phyloP scores from a whole-genome alignment of 2,797 vertebrate species.

The Oreochromis grahami region DNA sequence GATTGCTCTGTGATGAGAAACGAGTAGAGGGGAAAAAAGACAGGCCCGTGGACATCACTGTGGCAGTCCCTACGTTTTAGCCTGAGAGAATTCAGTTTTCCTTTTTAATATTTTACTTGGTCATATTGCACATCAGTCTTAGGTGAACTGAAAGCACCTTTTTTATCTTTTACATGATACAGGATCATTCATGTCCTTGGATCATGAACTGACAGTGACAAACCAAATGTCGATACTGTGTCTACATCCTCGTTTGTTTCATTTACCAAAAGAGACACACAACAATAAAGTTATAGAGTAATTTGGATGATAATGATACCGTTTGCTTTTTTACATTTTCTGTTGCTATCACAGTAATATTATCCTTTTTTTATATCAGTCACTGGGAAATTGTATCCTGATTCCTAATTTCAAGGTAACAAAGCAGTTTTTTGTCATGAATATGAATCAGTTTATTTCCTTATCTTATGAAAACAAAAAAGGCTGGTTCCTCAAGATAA shows the following conservation, averaged over 20 bases:
- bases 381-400: background rate
- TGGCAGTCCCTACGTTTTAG: background rate
- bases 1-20: conserved; percentile 25
- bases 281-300: background rate
- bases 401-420: background rate
- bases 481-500: background rate
- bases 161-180: background rate
- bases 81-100: background rate
- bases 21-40: background rate
- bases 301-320: background rate
- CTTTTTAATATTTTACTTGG: background rate
- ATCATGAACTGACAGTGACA: background rate
- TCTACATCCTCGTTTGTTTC: background rate
- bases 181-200: background rate
- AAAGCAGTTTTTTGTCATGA: background rate
- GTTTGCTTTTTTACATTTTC: background rate
- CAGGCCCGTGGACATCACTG: background rate
- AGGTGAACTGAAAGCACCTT: background rate
- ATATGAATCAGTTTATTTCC: background rate
- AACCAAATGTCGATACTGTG: background rate
- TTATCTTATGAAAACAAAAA: background rate
- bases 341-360: background rate
- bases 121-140: background rate
- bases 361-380: background rate
- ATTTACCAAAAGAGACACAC: background rate